Evolutionary conservation across 92 coral and sea anemone species (phyloP), one percentile per base, ranked within the genome.

Genomic region (Nematostella vectensis): DNA sequence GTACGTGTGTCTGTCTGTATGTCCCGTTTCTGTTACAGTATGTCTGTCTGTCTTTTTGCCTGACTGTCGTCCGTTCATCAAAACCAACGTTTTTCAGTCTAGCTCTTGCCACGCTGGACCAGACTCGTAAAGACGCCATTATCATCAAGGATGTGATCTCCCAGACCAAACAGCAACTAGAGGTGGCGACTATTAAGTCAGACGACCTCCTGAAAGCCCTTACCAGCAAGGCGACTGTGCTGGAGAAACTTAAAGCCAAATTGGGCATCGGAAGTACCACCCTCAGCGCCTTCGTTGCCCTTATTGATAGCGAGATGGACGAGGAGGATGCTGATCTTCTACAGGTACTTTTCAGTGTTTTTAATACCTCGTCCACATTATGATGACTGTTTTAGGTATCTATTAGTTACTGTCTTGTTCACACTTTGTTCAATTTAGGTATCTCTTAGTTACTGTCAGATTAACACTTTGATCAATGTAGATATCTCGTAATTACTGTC

Each of bases 191-290:
- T 1, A 70, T 66, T 13, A 79, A 65, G 48, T 74, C 99, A 27
- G 96, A 70, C 25, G 71, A 69, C 25, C 62, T 93, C 17, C 78
- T 93, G 38, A 76, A 93, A n/a, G 78, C 85, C 2, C 80, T 93
- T 0, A 93, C 99, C 3, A 72, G 78, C 53, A 93, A 82, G 37
- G 95, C 96, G 9, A 93, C 99, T 19, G 51, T 67, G 12, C 77
- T 82, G 9, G 99, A 93, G 70, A 93, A 87, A 38, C 88, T 93
- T 12, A 93, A 93, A 30, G 96, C 99, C 4, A 93, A 87, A 39
- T 93, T 93, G 21, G 99, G 99, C 31, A 76, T 93, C 55, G 99
- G 99, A 0, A 93, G 99, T 58, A 60, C 72, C 16, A 87, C 99
- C 1, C 63, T 93, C 16, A 82, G 85, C 45, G 95, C 99, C 11